Evolutionary conservation across 2,888 invertebrate species (phyloP).

Genomic region (Drosophila buzzatii): DNA sequence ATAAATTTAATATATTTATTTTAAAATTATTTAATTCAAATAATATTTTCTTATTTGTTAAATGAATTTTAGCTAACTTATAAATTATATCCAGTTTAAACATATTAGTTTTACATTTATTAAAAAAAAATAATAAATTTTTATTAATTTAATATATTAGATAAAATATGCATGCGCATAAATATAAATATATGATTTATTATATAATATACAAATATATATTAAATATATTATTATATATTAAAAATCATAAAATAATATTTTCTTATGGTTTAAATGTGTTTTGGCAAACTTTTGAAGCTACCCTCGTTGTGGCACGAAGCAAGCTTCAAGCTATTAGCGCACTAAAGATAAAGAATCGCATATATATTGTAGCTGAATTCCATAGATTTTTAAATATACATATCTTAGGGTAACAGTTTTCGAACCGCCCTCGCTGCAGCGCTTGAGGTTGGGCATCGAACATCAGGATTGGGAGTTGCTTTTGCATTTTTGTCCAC

Average conservation of each 20-base stretch:
- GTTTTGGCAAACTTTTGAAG: neutral
- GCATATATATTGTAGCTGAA: neutral
- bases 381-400: neutral
- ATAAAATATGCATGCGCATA: too few relatives aligned
- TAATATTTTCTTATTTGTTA: too few relatives aligned
- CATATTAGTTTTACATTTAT: too few relatives aligned
- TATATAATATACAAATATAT: too few relatives aligned
- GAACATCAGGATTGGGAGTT: neutral
- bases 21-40: too few relatives aligned
- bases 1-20: too few relatives aligned
- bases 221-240: neutral
- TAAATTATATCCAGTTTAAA: too few relatives aligned
- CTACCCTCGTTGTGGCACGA: neutral
- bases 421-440: constrained; percentile 10
- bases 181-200: too few relatives aligned
- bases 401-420: neutral
- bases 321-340: neutral
- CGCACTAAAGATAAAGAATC: neutral
- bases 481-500: constrained; percentile 51
- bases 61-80: too few relatives aligned
- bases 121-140: too few relatives aligned
- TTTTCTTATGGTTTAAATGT: neutral
- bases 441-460: constrained; percentile 4
- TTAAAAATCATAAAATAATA: neutral
- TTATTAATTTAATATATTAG: too few relatives aligned